Percentiles rank a stretch among this genome's conserved stretches.
Conservation (phyloP, 2,888 invertebrate species). For the Volucella inanis region DNA sequence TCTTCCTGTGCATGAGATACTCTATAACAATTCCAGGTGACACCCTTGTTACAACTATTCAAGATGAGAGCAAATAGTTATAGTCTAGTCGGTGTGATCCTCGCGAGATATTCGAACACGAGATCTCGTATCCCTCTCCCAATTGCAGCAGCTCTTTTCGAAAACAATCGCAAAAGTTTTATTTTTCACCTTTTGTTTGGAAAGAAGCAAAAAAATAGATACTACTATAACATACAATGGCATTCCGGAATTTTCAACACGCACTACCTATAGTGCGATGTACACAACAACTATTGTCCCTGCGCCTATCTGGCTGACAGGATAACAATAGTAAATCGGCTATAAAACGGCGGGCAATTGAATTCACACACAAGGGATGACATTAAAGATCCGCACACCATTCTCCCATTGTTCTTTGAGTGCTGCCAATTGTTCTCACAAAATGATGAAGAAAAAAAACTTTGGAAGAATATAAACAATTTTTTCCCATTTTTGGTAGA, state of each 20-base stretch:
- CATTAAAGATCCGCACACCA: conserved; percentile 70
- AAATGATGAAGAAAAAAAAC: conserved; percentile 28
- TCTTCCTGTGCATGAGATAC: conserved; percentile 26
- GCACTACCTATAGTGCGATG: conserved; percentile 18
- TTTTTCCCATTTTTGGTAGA: conserved; percentile 36
- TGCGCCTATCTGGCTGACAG: conserved; percentile 68
- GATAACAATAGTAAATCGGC: conserved; percentile 71
- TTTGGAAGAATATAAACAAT: conserved; percentile 13
- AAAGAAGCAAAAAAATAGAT: conserved; percentile 26
- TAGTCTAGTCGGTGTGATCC: conserved; percentile 41
- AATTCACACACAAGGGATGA: conserved; percentile 66
- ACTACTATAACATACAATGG: background rate
- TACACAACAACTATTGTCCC: conserved; percentile 63
- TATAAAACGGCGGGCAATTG: conserved; percentile 73
- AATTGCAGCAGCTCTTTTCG: background rate
- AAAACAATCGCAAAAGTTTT: conserved; percentile 64
- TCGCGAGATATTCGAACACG: conserved; percentile 52
- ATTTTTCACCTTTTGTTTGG: conserved; percentile 66
- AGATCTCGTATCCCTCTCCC: conserved; percentile 12
- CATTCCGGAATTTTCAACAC: conserved; percentile 49
- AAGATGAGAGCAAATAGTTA: conserved; percentile 24
- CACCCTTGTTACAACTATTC: conserved; percentile 11
- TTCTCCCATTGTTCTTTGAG: conserved; percentile 65
- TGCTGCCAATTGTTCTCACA: conserved; percentile 64
- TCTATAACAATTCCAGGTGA: conserved; percentile 22